Evolutionary conservation across 2,888 invertebrate species (phyloP), one percentile per base, ranked within the genome.

Genomic region (Cheilosia urbana): DNA sequence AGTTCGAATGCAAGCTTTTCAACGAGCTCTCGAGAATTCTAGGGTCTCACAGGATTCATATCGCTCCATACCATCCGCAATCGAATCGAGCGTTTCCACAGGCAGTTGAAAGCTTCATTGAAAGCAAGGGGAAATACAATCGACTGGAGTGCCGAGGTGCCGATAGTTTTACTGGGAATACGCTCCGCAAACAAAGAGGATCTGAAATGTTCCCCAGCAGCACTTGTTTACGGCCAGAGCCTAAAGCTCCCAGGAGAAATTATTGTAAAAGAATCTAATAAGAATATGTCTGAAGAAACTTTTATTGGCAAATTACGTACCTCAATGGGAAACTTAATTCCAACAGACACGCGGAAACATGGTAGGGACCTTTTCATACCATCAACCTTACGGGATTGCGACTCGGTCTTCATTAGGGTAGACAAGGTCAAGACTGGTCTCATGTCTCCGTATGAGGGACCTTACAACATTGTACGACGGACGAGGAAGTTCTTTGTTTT

Each of bases 1-100:
- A 81, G 37, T 79, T 79, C n/a, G 82, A 83, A 24, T 82, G 73
- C 13, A 68, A 68, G 27, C 47, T 87, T 0, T 79, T 82, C 17
- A 21, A 6, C 7, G 68, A 82, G 17, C 51, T 82, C 11, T 53
- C 63, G 0, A 47, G 49, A 21, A 4, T 42, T n/a, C 42, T 34
- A 34, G 76, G 21, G 13, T 71, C 5, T 5, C 42, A 42, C 42
- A n/a, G n/a, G 7, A 42, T 42, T 42, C 42, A 42, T 1, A 42
- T 37, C 62, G 34, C 17, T 1, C 60, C 11, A 49, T 76, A 30
- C 57, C 79, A 21, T 77, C 77, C 4, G 15, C 69, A 73, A 37
- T 21, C 76, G 0, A 80, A 80, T 27, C 1, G 72, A 81, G 27
- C 37, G 77, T 0, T 72, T 68, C 7, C 81, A 85, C 19, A 53